Evolutionary conservation across 2,888 invertebrate species (phyloP), one percentile per base, ranked within the genome.

Genomic region (Lasioglossum marginatum): DNA sequence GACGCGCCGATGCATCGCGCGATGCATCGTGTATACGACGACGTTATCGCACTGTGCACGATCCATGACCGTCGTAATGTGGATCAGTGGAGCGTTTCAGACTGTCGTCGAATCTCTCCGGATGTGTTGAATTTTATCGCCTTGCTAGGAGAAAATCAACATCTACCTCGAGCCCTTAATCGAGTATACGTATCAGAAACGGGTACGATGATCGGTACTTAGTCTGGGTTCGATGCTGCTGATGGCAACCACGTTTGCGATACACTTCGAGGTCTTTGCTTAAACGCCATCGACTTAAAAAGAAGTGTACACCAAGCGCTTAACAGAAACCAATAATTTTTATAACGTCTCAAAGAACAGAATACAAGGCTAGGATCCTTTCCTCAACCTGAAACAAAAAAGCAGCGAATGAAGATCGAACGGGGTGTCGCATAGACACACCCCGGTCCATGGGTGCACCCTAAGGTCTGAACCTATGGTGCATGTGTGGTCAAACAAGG

Each of bases 51-150:
- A 37, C 23, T 12, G 37, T 12, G 4, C 23, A 23, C 16, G 68
- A 37, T 68, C 68, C 68, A 68, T 68, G 37, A 68, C 34, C 68
- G 66, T 19, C 66, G 66, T 34, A 34, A 66, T 66, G 66, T 66
- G 34, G 66, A 66, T 66, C 66, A 66, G 19, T 66, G 66, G 31
- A 66, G 66, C 66, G 34, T 34, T 31, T 66, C 66, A 8, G 19
- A 10, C 66, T 66, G 34, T 66, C 60, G 14, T 60, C 60, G 27
- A 27, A 27, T 14, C 60, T 60, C 60, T 52, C 23, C 52, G 52
- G 10, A n/a, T 52, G 52, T 10, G 52, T n/a, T n/a, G n/a, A 52
- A n/a, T 52, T 52, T 52, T 52, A 52, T 52, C 52, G 52, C 23
- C 8, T 8, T 10, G 52, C 52, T n/a, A n/a, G 2, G 10, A n/a